Evolutionary conservation across 2,797 vertebrate species (phyloP), one percentile per base, ranked within the genome.

Genomic region (Melopsittacus undulatus): DNA sequence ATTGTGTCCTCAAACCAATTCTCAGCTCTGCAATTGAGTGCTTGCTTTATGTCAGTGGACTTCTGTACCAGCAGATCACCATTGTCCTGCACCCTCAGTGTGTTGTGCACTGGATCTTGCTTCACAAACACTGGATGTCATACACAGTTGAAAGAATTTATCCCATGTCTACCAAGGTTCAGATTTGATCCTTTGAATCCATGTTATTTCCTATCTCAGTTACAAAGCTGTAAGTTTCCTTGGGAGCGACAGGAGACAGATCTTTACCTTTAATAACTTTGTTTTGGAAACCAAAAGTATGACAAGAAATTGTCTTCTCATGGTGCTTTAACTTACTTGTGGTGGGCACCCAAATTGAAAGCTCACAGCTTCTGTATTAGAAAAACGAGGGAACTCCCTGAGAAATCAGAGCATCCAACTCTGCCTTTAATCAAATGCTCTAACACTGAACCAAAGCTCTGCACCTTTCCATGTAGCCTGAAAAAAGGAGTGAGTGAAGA

Each of bases 361-460:
- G 27, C 83, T 68, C 29, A 12, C 57, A 93, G 56, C 36, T 56
- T 43, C 14, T 27, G 20, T 36, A 27, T 76, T 66, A 46, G 3
- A 82, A 84, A 94, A 72, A 67, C 6, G 57, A 13, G 9, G 52
- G 51, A 76, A 81, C 51, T 83, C 27, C 11, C 2, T 7, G 16
- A 78, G 70, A 89, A 95, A 93, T 80, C 74, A 90, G 46, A 91
- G 67, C 68, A 91, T 87, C 63, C 45, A 72, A 9, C 90, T 76
- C 88, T 92, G 85, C 42, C 34, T 92, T 96, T 88, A 95, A 97
- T 94, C 83, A 94, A 91, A 94, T 40, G 73, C 51, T 46, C 69
- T 96, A 93, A 93, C 95, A 90, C 56, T 93, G 91, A 66, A 46
- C 38, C 43, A 90, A 86, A 75, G 69, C 45, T 72, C 90, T 90